Conservation (phyloP, 2,888 invertebrate species). For the Drosophila greeni region DNA sequence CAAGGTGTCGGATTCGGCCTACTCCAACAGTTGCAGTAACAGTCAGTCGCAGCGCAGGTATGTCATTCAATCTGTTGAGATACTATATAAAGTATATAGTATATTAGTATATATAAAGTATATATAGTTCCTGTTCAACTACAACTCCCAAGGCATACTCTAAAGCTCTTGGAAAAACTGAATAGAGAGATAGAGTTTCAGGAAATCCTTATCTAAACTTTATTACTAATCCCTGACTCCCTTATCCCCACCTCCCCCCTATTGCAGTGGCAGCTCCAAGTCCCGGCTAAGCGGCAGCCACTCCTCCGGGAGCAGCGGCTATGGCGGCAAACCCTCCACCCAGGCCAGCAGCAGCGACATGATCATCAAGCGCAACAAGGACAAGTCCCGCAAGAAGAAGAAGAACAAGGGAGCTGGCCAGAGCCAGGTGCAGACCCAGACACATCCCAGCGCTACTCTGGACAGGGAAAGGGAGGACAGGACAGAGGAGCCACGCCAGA, state of each 20-base stretch:
- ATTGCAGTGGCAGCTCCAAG: conserved; percentile 85
- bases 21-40: conserved; percentile 89
- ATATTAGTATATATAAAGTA: too few species aligned
- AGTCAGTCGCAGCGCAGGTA: conserved; percentile 90
- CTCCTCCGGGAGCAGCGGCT: conserved; percentile 89
- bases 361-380: conserved; percentile 75
- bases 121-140: not conserved
- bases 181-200: too few species aligned
- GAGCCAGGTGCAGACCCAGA: conserved; percentile 14
- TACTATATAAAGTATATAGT: too few species aligned
- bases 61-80: conserved; percentile 47
- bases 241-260: too few species aligned
- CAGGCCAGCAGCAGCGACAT: conserved; percentile 79
- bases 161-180: not conserved
- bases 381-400: conserved; percentile 77
- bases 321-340: conserved; percentile 85
- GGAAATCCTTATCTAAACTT: not conserved
- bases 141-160: too few species aligned
- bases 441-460: conserved; percentile 5
- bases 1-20: conserved; percentile 87
- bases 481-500: conserved; percentile 29
- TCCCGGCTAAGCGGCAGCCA: conserved; percentile 87
- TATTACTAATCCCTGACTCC: not conserved
- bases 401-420: conserved; percentile 63
- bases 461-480: conserved; percentile 38